Evolutionary conservation across 1,140 invertebrate species (phyloP).

Genomic region (Camponotus pennsylvanicus): DNA sequence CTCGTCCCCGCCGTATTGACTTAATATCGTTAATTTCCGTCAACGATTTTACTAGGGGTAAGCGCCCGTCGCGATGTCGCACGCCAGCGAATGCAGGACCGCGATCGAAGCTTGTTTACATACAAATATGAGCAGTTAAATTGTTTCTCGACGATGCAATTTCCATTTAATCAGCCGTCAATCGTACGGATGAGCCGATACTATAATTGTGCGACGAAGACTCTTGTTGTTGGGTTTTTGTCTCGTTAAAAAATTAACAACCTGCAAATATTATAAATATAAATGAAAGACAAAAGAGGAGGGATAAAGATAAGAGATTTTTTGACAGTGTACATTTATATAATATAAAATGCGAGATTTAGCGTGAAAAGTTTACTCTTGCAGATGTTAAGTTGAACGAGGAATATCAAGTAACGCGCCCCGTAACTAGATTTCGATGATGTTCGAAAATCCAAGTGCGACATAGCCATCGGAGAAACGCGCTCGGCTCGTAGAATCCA

Average conservation of each 20-base stretch:
- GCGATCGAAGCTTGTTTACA: conserved; percentile 72
- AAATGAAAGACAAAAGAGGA: neutral
- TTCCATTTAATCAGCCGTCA: conserved; percentile 63
- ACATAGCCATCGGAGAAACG: conserved; percentile 22
- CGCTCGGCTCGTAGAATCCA: conserved; percentile 32
- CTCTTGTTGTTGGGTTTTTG: neutral
- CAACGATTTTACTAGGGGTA: conserved; percentile 69
- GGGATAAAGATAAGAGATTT: neutral
- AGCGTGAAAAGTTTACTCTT: neutral
- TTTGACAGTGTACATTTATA: neutral
- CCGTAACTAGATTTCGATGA: conserved; percentile 46
- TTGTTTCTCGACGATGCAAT: conserved; percentile 59
- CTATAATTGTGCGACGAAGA: conserved; percentile 2
- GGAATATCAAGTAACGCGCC: neutral
- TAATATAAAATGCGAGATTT: neutral
- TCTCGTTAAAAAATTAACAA: conserved; percentile 19
- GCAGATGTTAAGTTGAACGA: too few relatives aligned
- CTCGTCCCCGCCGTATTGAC: conserved; percentile 61
- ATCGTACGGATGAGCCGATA: conserved; percentile 30
- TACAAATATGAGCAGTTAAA: conserved; percentile 71
- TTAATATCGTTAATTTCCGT: conserved; percentile 79
- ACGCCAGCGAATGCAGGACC: neutral
- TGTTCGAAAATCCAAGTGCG: conserved; percentile 1
- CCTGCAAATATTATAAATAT: neutral
- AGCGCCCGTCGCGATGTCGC: conserved; percentile 38